A percentile compares a stretch with the other conserved stretches of the same genome.
Conservation (phyloP, 2,113 vertebrate species). For the Piprites chloris region DNA sequence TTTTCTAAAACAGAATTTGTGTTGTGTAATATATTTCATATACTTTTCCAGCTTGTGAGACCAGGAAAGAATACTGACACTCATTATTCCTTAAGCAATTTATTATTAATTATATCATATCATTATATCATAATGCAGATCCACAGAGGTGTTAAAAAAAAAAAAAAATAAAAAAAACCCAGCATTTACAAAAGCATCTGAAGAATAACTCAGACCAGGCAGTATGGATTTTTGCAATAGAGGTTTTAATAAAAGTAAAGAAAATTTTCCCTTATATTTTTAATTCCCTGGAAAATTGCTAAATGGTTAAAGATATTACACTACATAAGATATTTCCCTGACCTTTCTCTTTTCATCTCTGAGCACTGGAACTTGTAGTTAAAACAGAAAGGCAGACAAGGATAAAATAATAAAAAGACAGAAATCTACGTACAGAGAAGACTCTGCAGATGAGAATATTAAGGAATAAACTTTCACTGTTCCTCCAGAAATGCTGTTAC, state of each 20-base stretch:
- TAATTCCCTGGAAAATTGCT: background rate
- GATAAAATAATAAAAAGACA: background rate
- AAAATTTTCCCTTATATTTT: background rate
- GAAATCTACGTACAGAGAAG: background rate
- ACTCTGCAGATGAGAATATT: background rate
- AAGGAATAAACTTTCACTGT: background rate
- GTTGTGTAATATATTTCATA: conserved; percentile 8
- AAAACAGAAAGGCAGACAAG: background rate
- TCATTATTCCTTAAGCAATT: background rate
- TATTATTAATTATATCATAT: conserved; percentile 37
- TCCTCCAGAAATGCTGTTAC: background rate
- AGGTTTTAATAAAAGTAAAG: background rate
- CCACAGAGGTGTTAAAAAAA: background rate
- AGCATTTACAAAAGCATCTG: background rate
- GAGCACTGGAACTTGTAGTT: background rate
- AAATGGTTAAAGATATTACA: background rate
- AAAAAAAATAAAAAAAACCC: background rate
- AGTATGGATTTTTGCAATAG: background rate
- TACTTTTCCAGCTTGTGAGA: background rate
- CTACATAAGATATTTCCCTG: background rate
- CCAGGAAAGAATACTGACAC: background rate
- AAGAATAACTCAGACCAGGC: background rate
- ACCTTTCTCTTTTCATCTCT: background rate
- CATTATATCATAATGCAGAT: background rate
- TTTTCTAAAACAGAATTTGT: conserved; percentile 18